Evolutionary conservation across 1,140 invertebrate species (phyloP), one percentile per base, ranked within the genome.

Genomic region (Solenopsis invicta): DNA sequence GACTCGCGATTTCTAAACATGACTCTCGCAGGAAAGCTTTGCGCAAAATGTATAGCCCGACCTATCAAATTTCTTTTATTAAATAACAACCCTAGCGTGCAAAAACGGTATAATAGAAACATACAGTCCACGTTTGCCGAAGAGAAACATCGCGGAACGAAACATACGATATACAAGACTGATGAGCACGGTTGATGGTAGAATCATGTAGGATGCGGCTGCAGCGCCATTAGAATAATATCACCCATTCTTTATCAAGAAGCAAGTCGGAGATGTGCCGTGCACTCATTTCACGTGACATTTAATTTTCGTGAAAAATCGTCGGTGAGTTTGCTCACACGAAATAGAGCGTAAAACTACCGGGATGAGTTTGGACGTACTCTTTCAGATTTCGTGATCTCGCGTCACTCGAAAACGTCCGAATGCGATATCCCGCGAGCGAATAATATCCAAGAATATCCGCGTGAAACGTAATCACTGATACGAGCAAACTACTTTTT

Each of bases 261-360:
- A 87, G 89, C 88, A 89, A 90, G 84, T 87, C 77, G 88, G 76
- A 89, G 85, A 90, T 89, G 88, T 82, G 86, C 88, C 41, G 85
- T 74, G 45, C 85, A 77, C 89, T 90, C 88, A 87, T 90, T 89
- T 89, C 77, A 86, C 66, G 80, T 90, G 88, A 90, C 89, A 82
- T 90, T 90, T 90, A 88, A 90, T 90, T 90, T 89, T 87, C 77
- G 77, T 90, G 85, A 90, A 90, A 90, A 90, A 90, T 90, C 52
- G 71, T 34, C 37, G 72, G 64, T 18, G 71, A 87, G 85, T 80
- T 87, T 71, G 62, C 85, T 77, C 77, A 61, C 64, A 78, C 66
- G 85, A 90, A 90, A 90, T 90, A 87, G 88, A 89, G 84, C 88
- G 76, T 81, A 74, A n/a, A 86, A 81, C 82, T 74, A 75, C 64